Conservation (phyloP, 2,888 invertebrate species). For the Drosophila anomelani region DNA sequence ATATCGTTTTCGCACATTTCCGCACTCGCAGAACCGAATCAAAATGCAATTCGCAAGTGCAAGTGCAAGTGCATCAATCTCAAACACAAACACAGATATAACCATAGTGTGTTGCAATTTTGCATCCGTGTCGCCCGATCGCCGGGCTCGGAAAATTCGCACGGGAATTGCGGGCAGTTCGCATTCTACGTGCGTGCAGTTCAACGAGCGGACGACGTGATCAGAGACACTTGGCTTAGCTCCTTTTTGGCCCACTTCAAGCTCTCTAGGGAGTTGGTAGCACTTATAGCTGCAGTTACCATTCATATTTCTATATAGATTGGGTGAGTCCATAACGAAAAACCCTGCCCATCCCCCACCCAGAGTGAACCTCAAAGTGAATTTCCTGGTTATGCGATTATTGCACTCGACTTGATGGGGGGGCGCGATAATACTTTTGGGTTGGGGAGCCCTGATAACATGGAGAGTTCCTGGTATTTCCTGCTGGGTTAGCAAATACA, state of each 20-base stretch:
- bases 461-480: constrained; percentile 34
- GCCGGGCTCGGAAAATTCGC: constrained; percentile 68
- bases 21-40: constrained; percentile 62
- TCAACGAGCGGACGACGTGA: constrained; percentile 53
- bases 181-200: constrained; percentile 74
- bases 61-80: constrained; percentile 47
- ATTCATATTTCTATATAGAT: constrained; percentile 23
- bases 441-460: constrained; percentile 18
- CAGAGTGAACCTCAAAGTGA: constrained; percentile 23
- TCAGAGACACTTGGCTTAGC: constrained; percentile 15
- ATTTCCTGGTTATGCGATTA: constrained; percentile 39
- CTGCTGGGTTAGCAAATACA: constrained; percentile 8
- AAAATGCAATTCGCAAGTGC: constrained; percentile 63
- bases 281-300: constrained; percentile 18
- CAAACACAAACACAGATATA: constrained; percentile 26
- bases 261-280: constrained; percentile 6
- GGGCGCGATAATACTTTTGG: constrained; percentile 21
- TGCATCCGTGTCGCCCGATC: constrained; percentile 74
- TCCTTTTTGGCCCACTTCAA: constrained; percentile 27
- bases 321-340: constrained; percentile 31
- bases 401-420: constrained; percentile 20
- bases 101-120: constrained; percentile 33
- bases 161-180: constrained; percentile 25
- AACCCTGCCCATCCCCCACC: neutral
- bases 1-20: constrained; percentile 69